phyloP scores from a whole-genome alignment of 2,888 invertebrate genomes.

The Apamea anceps region DNA sequence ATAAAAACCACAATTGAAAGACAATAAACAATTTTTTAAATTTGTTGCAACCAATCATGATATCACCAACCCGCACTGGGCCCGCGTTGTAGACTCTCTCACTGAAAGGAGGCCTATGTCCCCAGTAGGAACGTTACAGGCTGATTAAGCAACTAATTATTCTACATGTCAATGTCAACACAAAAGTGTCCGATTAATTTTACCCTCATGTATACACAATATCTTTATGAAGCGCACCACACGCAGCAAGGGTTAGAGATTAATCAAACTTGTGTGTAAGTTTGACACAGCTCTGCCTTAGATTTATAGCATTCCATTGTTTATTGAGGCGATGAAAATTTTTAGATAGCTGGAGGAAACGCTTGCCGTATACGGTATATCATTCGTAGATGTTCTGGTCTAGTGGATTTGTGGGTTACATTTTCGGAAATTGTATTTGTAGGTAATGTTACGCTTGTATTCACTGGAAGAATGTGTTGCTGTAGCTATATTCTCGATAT shows the following conservation, averaged over 20 bases:
- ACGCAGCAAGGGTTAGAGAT: constrained; percentile 59
- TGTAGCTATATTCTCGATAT: background rate
- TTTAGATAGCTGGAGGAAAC: constrained; percentile 36
- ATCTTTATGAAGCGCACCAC: constrained; percentile 42
- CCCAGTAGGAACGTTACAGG: background rate
- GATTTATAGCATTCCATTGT: constrained; percentile 67
- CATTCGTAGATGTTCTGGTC: constrained; percentile 45
- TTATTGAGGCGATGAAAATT: constrained; percentile 53
- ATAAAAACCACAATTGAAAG: background rate
- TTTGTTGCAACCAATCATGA: background rate
- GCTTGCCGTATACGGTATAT: constrained; percentile 43
- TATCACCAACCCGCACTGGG: background rate
- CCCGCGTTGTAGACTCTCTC: background rate
- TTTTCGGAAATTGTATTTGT: constrained; percentile 36
- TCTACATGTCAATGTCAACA: background rate
- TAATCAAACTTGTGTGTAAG: constrained; percentile 68
- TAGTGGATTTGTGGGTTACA: constrained; percentile 40
- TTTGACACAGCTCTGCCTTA: constrained; percentile 56
- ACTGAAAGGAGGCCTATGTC: background rate
- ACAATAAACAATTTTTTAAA: background rate
- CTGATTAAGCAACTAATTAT: background rate
- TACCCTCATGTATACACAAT: constrained; percentile 17
- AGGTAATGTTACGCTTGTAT: constrained; percentile 3
- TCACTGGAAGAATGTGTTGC: background rate
- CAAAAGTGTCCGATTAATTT: constrained; percentile 2